Evolutionary conservation across 1,140 invertebrate species (phyloP), one percentile per base, ranked within the genome.

Genomic region (Psix sp.): DNA sequence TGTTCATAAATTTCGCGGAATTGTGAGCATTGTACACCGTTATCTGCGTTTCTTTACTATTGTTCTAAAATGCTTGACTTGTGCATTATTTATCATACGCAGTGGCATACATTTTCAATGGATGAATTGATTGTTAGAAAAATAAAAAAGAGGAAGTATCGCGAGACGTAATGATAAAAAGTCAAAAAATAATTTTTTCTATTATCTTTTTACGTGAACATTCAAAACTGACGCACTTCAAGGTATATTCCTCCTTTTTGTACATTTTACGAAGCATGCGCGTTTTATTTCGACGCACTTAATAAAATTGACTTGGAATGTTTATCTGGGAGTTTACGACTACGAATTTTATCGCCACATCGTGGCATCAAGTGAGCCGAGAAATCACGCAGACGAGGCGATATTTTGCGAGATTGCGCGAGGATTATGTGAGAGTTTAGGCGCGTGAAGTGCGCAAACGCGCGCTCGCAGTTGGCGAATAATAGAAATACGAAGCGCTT

Each of bases 221-320:
- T 10, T 10, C 7, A 3, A 29, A 1, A 10, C 2, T 29, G 26
- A 29, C 6, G 2, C 26, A n/a, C 2, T 10, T 29, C 21, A 10
- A 1, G 7, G 7, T 10, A 63, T 45, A 51, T 29, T 13, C 21
- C 20, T 20, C 3, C 11, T 31, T 39, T 29, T 54, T 21, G 13
- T 13, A 1, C 16, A 1, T 29, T 42, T 48, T 49, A n/a, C n/a
- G 29, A 59, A 60, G 43, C 38, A 46, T 36, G 29, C 14, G 16
- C 4, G 15, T 67, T 67, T 57, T 54, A 52, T 46, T 60, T 54
- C 42, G 45, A 59, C 46, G 46, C 11, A 24, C 11, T 11, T 13
- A 13, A 35, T 33, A 46, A 39, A 54, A 70, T 70, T 70, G 48
- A 60, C 65, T 52, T 33, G 65, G 54, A 60, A 59, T 51, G 54